Conservation (phyloP, 2,797 vertebrate genomes). For the Sylvia borin region DNA sequence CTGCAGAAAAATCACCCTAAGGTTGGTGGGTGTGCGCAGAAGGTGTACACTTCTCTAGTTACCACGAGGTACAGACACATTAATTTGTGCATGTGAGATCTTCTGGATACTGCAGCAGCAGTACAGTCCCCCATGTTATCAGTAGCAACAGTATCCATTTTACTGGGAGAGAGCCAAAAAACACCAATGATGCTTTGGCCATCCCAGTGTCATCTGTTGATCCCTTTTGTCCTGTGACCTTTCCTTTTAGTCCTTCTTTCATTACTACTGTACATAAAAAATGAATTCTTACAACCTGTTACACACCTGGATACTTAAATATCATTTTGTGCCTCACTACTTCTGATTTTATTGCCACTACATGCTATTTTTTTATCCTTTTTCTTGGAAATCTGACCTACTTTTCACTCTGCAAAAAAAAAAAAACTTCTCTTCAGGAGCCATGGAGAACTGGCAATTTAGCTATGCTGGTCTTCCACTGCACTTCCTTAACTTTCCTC, state of each 20-base stretch:
- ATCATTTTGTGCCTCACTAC: background rate
- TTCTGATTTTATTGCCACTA: background rate
- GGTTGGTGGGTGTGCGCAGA: background rate
- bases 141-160: background rate
- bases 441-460: background rate
- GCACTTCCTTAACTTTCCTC: background rate
- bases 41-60: background rate
- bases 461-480: background rate
- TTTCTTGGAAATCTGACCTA: conserved; percentile 28
- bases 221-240: background rate
- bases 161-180: background rate
- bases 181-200: background rate
- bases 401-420: background rate
- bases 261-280: background rate
- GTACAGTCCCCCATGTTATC: background rate
- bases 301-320: background rate
- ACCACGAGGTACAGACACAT: background rate
- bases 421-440: background rate
- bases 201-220: background rate
- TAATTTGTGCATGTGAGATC: background rate
- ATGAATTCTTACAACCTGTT: background rate
- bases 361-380: background rate
- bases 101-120: background rate
- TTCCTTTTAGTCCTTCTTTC: background rate
- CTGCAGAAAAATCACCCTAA: background rate